phyloP scores from a whole-genome alignment of 2,113 vertebrate genomes.

The Setophaga petechia region DNA sequence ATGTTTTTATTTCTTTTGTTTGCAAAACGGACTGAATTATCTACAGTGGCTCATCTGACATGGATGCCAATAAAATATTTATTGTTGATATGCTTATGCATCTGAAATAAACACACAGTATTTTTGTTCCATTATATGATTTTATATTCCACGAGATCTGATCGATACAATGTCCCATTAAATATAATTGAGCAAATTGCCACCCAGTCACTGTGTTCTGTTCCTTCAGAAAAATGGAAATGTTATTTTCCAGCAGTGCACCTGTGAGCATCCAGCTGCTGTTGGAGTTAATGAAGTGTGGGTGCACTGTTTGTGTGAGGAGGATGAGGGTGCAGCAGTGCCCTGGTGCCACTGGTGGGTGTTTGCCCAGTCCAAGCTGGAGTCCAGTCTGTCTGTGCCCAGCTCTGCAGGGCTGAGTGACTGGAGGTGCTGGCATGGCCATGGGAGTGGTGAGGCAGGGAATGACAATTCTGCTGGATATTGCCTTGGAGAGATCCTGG shows the following conservation, averaged over 20 bases:
- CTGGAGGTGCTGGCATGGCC: rapidly evolving
- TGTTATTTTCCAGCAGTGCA: not conserved
- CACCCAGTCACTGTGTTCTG: not conserved
- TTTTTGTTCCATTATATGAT: not conserved
- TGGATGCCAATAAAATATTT: not conserved
- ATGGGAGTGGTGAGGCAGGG: rapidly evolving
- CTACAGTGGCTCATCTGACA: not conserved
- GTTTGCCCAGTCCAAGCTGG: too few relatives aligned
- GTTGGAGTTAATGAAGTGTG: rapidly evolving
- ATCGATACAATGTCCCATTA: not conserved
- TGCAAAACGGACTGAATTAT: not conserved
- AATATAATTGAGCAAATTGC: not conserved
- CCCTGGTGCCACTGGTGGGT: rapidly evolving
- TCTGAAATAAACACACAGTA: not conserved
- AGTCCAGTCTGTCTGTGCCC: not conserved
- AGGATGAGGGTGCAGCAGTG: not conserved
- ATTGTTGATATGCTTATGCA: not conserved
- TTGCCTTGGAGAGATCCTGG: not conserved
- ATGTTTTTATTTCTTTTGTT: not conserved
- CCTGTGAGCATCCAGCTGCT: not conserved
- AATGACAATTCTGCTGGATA: not conserved
- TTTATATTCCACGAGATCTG: not conserved
- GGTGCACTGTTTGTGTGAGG: not conserved
- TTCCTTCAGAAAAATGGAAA: not conserved
- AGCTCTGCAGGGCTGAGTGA: not conserved